These are phyloP conservation scores for Tachina fera DNA, from an alignment of 2,888 invertebrate species.

Conservation along the genomic window DNA sequence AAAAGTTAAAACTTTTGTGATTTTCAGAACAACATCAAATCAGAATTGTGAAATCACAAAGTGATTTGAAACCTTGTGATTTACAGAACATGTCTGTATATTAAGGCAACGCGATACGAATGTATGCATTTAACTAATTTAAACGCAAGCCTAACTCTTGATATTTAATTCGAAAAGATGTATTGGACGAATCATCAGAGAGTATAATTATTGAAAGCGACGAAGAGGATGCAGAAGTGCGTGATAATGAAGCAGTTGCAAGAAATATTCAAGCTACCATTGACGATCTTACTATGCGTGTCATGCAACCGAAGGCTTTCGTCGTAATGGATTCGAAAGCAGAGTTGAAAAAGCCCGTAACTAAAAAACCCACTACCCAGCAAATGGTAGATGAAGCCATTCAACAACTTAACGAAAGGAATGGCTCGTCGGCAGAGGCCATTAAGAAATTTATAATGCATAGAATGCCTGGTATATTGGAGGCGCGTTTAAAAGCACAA, in stretches of 20 bases:
- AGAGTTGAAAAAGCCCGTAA: slow-evolving; percentile 3
- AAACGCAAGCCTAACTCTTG: too few species aligned
- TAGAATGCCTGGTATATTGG: slow-evolving; percentile 85
- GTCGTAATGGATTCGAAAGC: neutral
- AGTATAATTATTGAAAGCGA: neutral
- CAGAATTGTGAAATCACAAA: too few species aligned
- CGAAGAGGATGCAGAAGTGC: too few species aligned
- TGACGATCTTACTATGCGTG: neutral
- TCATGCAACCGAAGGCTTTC: slow-evolving; percentile 6
- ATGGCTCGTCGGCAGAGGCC: slow-evolving; percentile 85
- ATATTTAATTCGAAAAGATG: too few species aligned
- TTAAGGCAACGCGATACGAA: too few species aligned
- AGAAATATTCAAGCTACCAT: too few species aligned
- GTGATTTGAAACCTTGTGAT: too few species aligned
- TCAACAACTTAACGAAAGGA: slow-evolving; percentile 84
- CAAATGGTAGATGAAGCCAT: slow-evolving; percentile 86
- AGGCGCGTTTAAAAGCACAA: slow-evolving; percentile 85
- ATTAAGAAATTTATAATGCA: slow-evolving; percentile 86
- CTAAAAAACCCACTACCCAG: slow-evolving; percentile 77
- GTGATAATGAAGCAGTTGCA: too few species aligned
- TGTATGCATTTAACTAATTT: too few species aligned
- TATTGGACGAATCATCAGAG: slow-evolving; percentile 3
- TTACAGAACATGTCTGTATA: too few species aligned
- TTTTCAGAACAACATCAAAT: too few species aligned
- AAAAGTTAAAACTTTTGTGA: too few species aligned